Percentiles rank a stretch among this genome's conserved stretches.
phyloP scores from a whole-genome alignment of 2,888 invertebrate species.

The Hydropsyche betteni region DNA sequence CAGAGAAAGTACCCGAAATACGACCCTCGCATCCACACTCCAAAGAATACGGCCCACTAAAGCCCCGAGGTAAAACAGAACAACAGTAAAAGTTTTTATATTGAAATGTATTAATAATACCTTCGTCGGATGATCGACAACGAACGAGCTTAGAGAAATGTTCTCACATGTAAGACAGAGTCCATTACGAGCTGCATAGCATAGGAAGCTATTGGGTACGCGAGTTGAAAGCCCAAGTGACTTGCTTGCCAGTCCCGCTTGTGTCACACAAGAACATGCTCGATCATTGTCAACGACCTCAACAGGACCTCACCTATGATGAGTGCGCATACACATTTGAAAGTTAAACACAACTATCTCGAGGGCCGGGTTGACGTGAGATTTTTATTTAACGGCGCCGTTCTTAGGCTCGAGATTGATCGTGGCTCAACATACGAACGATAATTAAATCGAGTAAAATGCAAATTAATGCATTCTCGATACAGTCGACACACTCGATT shows the following conservation, averaged over 20 bases:
- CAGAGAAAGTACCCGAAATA: not conserved
- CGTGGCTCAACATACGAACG: not conserved
- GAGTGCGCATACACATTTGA: not conserved
- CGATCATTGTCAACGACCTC: constrained; percentile 45
- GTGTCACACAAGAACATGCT: constrained; percentile 38
- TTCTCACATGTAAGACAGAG: constrained; percentile 28
- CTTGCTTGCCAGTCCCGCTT: constrained; percentile 29
- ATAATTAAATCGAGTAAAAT: not conserved
- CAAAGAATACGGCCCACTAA: not conserved
- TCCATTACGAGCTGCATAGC: constrained; percentile 37
- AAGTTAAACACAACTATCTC: not conserved
- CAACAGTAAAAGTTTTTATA: not conserved
- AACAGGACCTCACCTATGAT: constrained; percentile 7
- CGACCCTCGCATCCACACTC: not conserved
- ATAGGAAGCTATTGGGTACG: constrained; percentile 37
- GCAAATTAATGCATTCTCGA: too few species aligned
- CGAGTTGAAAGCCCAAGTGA: constrained; percentile 34
- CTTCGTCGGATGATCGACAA: too few species aligned
- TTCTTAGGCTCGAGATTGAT: not conserved
- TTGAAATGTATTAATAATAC: not conserved
- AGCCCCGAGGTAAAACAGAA: not conserved
- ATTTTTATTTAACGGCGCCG: not conserved
- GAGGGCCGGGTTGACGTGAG: not conserved
- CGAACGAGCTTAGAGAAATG: too few species aligned
- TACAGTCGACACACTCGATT: too few species aligned